Base-by-base conservation (phyloP, 2,888 invertebrate species). In the Tinea pellionella region DNA sequence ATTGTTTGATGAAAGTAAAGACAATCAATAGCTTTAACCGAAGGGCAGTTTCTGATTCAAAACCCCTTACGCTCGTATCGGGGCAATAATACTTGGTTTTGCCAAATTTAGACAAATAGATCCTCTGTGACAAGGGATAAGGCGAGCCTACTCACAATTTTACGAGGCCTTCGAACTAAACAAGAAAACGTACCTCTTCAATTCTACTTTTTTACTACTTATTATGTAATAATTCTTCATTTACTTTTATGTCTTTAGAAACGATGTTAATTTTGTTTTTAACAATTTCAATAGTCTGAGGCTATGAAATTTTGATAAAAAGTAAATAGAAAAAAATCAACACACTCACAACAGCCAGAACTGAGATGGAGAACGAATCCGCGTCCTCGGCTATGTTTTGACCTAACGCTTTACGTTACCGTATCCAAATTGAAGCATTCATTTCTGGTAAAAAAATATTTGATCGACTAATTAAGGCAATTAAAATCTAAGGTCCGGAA, bases 101-200 rank as follows among this genome's bases (percentile, higher is more conserved):
- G 29, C 55, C 55, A 55, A 55, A 55, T 24, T 55, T 29, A 29
- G 19, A 24, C 55, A 55, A 55, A 55, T 55, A 55, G 55, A 55
- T 55, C 55, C 55, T 18, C 29, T 24, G 8, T 55, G 55, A 55
- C 55, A 55, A 13, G 29, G 55, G 55, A 29, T 55, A 47, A 12
- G 2, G 12, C 19, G 16, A 19, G 24, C 47, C 47, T 47, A 47
- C 16, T 47, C n/a, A 47, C 47, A 47, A 13, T 47, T 47, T 47
- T 16, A 47, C 47, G 47, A 47, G 41, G 24, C 24, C 9, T 12
- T 9, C 9, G 15, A 47, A 16, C 47, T 47, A 19, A 55, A 55
- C 24, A 55, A 55, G 29, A 19, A 55, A 19, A 55, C 55, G 16
- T 55, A 15, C 41, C 41, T 41, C 3, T 47, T 47, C 47, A 47